Base-by-base conservation (phyloP, 2,888 invertebrate species). In the Erebia ligea region DNA sequence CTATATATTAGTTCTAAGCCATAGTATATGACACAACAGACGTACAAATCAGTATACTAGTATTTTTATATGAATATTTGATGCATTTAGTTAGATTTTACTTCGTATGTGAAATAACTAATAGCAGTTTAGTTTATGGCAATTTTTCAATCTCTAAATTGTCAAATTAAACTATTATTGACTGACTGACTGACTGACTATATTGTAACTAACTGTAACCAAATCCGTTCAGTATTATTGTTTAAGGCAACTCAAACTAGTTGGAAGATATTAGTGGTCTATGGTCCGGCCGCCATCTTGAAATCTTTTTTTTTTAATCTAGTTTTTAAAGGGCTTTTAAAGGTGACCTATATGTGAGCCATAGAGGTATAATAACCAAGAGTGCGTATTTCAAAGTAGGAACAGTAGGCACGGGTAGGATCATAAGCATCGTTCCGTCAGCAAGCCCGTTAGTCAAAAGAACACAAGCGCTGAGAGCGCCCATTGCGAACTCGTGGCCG, bases 51-150 rank as follows among this genome's bases (percentile, higher is more conserved):
- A 71, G 75, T 78, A 80, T 81, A 84, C 82, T 86, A 87, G 86
- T 88, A 88, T 73, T 89, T 88, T 87, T 86, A 77, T 86, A 87
- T 79, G 76, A 77, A 80, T 84, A 82, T 64, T 82, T 78, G 75
- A 82, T 78, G 86, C 86, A 86, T 88, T 87, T 88, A 81, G 72
- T 84, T 81, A 69, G 73, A 75, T 72, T 77, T 73, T 78, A 61
- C 52, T 65, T 21, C 17, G 15, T 70, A 67, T 45, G 58, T 67
- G 13, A 54, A 25, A 21, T 21, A 25, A 25, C 10, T 54, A 19
- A 66, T 63, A n/a, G 9, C 42, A 17, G 52, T 65, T 65, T 65
- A 59, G 69, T 65, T 69, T 66, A 34, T 17, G 17, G 13, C 54
- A 56, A 19, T 54, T n/a, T 15, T 52, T n/a, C 50, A 40, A 13